A percentile compares a stretch with the other conserved stretches of the same genome.
Evolutionary conservation across 2,113 vertebrate genomes (phyloP).

Genomic region (Hippocampus barbouri): DNA sequence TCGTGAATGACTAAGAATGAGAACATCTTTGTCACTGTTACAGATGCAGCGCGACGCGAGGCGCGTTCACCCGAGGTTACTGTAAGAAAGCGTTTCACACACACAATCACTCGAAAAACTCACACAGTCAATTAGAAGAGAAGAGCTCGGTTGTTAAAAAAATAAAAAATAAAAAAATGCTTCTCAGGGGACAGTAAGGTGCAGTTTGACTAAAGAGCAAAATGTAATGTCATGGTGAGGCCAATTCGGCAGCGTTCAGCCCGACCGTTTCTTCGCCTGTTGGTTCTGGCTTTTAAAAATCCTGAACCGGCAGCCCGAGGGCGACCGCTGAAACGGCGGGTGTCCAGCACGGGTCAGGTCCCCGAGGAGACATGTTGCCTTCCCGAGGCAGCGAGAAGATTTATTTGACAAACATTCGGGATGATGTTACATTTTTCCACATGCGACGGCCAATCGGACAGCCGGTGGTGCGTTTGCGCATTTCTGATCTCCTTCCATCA

Average conservation of each 20-base stretch:
- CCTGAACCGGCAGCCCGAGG: background rate
- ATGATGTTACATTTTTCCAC: background rate
- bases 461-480: background rate
- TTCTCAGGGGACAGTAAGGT: background rate
- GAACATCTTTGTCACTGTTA: background rate
- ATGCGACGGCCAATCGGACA: background rate
- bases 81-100: background rate
- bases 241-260: background rate
- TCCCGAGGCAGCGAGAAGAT: background rate
- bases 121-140: too few relatives aligned
- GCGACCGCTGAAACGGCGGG: background rate
- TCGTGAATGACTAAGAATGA: background rate
- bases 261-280: too few relatives aligned
- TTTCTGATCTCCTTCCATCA: slow-evolving; percentile 46
- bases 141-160: too few relatives aligned
- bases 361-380: background rate
- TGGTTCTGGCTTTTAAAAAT: too few relatives aligned
- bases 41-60: too few relatives aligned
- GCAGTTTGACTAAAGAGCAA: background rate
- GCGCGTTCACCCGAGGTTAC: background rate
- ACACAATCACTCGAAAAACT: background rate
- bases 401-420: background rate
- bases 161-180: too few relatives aligned
- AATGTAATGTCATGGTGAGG: background rate
- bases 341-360: background rate